phyloP scores from a whole-genome alignment of 2,113 vertebrate species.

The Hiodon alosoides region DNA sequence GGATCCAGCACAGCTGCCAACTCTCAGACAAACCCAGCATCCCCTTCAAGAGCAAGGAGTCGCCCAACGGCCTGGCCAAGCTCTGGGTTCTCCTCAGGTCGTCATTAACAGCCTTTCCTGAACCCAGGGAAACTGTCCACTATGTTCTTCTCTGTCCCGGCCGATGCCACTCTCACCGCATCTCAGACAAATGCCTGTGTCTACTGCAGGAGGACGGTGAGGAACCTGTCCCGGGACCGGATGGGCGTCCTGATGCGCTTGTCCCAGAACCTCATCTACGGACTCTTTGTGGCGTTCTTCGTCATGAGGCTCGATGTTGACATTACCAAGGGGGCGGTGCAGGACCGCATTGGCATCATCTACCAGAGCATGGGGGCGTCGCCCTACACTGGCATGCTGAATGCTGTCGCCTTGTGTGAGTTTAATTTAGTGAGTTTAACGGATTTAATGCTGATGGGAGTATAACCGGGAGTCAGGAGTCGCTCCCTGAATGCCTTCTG shows the following conservation, averaged over 20 bases:
- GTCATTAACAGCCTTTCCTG: neutral
- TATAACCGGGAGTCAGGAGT: neutral
- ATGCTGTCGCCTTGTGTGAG: conserved; percentile 87
- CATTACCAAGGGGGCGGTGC: conserved; percentile 73
- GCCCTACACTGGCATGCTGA: conserved; percentile 91
- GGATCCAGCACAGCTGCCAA: conserved; percentile 62
- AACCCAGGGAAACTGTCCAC: neutral
- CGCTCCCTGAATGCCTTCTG: neutral
- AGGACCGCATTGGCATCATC: conserved; percentile 85
- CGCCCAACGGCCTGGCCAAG: conserved; percentile 67
- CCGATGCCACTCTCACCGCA: neutral
- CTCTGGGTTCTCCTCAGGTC: conserved; percentile 80
- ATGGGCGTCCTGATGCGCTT: conserved; percentile 83
- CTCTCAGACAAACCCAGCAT: conserved; percentile 60
- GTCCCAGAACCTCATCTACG: conserved; percentile 83
- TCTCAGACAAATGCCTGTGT: conserved; percentile 10
- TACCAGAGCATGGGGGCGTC: conserved; percentile 80
- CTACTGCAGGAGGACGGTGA: conserved; percentile 67
- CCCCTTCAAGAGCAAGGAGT: conserved; percentile 87
- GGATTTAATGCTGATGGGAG: too few relatives aligned
- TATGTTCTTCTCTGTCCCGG: neutral
- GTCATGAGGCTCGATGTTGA: conserved; percentile 70
- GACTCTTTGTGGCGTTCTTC: conserved; percentile 80
- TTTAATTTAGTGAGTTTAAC: too few relatives aligned
- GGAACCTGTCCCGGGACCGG: conserved; percentile 80